A percentile compares a stretch with the other conserved stretches of the same genome.
Conservation (phyloP, 2,113 vertebrate genomes). For the Mugil cephalus region DNA sequence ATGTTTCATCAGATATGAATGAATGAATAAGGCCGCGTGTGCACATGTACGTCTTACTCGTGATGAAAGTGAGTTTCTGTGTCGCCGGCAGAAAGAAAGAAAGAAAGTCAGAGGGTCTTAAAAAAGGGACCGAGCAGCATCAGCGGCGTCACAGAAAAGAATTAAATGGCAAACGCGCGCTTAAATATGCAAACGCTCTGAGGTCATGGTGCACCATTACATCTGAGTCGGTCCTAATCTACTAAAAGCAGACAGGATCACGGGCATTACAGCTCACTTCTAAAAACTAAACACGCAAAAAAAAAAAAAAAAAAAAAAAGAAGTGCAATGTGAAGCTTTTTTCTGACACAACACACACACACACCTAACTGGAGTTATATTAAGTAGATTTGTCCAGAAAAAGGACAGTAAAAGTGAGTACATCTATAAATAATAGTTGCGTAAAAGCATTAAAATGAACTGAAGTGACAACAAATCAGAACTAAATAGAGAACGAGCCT, state of each 20-base stretch:
- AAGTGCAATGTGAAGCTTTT: slow-evolving; percentile 24
- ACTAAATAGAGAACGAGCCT: background rate
- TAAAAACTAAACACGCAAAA: slow-evolving; percentile 48
- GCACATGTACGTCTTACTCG: background rate
- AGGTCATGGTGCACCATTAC: slow-evolving; percentile 58
- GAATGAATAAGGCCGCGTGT: slow-evolving; percentile 3
- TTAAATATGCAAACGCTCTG: slow-evolving; percentile 24
- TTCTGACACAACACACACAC: background rate
- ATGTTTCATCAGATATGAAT: slow-evolving; percentile 38
- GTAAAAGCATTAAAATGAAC: slow-evolving; percentile 34
- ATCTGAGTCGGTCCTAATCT: slow-evolving; percentile 73
- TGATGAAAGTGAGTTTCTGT: slow-evolving; percentile 6
- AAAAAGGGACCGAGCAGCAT: slow-evolving; percentile 15
- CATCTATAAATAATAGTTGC: slow-evolving; percentile 36
- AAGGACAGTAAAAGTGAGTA: background rate
- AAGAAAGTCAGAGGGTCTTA: slow-evolving; percentile 10
- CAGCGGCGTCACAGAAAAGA: slow-evolving; percentile 5
- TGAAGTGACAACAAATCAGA: background rate
- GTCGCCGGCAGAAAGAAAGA: background rate
- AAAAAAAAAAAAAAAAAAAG: slow-evolving; percentile 16
- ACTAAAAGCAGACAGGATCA: slow-evolving; percentile 73
- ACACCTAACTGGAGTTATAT: slow-evolving; percentile 31
- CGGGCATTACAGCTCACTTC: slow-evolving; percentile 44
- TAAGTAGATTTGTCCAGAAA: slow-evolving; percentile 31
- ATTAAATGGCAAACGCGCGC: slow-evolving; percentile 23